Conservation (phyloP, 2,113 vertebrate genomes). For the Ammodytes marinus region DNA sequence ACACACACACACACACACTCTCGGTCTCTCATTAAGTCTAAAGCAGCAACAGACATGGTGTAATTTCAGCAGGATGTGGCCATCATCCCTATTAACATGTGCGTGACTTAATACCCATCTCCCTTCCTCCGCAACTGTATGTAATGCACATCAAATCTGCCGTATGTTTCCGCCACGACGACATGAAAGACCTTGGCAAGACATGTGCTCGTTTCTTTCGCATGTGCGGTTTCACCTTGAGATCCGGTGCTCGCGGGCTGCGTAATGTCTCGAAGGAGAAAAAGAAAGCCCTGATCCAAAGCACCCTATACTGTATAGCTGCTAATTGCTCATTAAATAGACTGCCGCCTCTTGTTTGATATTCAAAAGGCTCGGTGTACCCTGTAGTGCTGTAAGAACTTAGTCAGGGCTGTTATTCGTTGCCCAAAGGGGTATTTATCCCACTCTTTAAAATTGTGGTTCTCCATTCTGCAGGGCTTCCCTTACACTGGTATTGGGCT, state of each 20-base stretch:
- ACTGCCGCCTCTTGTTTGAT: constrained; percentile 70
- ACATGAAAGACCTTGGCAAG: constrained; percentile 65
- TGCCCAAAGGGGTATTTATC: constrained; percentile 70
- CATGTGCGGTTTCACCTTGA: constrained; percentile 68
- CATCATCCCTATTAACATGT: constrained; percentile 71
- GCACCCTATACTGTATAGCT: constrained; percentile 50
- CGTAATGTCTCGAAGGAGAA: constrained; percentile 52
- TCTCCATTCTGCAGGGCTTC: constrained; percentile 70
- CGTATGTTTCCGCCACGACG: constrained; percentile 55
- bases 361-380: constrained; percentile 58
- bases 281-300: constrained; percentile 50
- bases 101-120: constrained; percentile 75
- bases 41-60: constrained; percentile 75
- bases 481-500: constrained; percentile 79
- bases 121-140: constrained; percentile 58
- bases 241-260: constrained; percentile 55
- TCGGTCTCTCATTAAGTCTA: constrained; percentile 70
- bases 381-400: constrained; percentile 66
- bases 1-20: constrained; percentile 44
- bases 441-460: constrained; percentile 72
- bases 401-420: constrained; percentile 70
- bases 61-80: constrained; percentile 81
- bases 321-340: constrained; percentile 76
- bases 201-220: constrained; percentile 39
- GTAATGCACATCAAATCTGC: constrained; percentile 65